A percentile compares a stretch with the other conserved stretches of the same genome.
Conservation (phyloP, 2,113 vertebrate species). For the Bos indicus region DNA sequence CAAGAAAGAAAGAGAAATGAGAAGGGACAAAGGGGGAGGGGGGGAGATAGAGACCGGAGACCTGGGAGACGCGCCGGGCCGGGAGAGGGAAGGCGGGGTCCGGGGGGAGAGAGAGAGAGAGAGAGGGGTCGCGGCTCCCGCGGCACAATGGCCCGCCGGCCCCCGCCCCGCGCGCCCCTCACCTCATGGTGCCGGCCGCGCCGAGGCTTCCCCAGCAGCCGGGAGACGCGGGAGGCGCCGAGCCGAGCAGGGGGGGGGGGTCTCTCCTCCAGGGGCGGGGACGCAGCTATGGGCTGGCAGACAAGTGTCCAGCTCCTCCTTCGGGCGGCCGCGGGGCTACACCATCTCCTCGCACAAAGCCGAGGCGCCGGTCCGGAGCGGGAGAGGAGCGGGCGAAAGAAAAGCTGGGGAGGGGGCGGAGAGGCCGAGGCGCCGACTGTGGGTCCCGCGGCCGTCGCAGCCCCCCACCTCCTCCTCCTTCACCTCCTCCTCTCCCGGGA, state of each 20-base stretch:
- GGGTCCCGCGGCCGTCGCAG: slow-evolving; percentile 12
- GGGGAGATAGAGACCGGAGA: not conserved
- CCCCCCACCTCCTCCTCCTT: not conserved
- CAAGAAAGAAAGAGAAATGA: not conserved
- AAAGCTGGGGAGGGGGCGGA: not conserved
- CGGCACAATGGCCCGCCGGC: slow-evolving; percentile 44
- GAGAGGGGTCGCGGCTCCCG: not conserved
- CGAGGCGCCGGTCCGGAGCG: not conserved
- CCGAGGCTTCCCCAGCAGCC: slow-evolving; percentile 34
- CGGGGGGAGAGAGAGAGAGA: not conserved
- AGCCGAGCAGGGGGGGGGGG: not conserved
- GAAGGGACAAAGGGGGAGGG: not conserved
- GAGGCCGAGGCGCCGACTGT: slow-evolving; percentile 25
- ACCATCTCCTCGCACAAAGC: slow-evolving; percentile 65
- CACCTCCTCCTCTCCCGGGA: not conserved
- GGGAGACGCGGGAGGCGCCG: slow-evolving; percentile 7
- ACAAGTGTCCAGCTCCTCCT: not conserved
- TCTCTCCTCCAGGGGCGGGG: slow-evolving; percentile 39
- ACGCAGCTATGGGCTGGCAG: not conserved
- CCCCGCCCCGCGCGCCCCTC: slow-evolving; percentile 60
- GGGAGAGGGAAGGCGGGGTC: not conserved
- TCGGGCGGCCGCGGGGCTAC: slow-evolving; percentile 36
- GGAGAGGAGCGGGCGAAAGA: not conserved
- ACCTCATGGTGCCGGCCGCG: slow-evolving; percentile 72
- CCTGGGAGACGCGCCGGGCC: not conserved